phyloP scores from a whole-genome alignment of 2,888 invertebrate genomes.

The Trissoscelio sp. region DNA sequence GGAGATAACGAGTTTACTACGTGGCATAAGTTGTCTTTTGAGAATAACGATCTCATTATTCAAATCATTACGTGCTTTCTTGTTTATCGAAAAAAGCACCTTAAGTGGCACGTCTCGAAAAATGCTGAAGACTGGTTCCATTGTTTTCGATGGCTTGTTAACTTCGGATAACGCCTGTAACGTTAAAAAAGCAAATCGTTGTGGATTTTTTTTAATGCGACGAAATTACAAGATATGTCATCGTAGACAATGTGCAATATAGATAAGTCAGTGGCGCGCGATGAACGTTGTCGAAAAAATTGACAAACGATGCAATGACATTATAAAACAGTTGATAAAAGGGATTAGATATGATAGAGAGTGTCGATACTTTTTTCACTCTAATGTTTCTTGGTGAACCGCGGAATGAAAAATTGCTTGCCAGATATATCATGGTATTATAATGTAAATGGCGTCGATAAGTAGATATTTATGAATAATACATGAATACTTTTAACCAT shows the following conservation, averaged over 20 bases:
- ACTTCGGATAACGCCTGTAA: slow-evolving; percentile 70
- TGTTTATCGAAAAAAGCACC: slow-evolving; percentile 39
- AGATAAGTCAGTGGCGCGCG: slow-evolving; percentile 52
- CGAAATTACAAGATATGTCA: slow-evolving; percentile 44
- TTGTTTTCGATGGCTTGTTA: slow-evolving; percentile 14
- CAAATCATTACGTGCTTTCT: slow-evolving; percentile 37
- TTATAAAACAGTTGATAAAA: slow-evolving; percentile 80
- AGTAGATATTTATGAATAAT: slow-evolving; percentile 65
- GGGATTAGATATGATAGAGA: slow-evolving; percentile 61
- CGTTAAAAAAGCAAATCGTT: slow-evolving; percentile 66
- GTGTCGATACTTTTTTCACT: slow-evolving; percentile 63
- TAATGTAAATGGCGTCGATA: slow-evolving; percentile 60
- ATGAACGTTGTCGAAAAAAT: slow-evolving; percentile 68
- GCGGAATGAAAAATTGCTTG: slow-evolving; percentile 59
- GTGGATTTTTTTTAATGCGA: slow-evolving; percentile 34
- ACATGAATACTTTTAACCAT: slow-evolving; percentile 46
- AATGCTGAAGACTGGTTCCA: background rate
- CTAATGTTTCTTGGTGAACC: slow-evolving; percentile 56
- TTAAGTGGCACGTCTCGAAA: background rate
- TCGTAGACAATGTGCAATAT: slow-evolving; percentile 33
- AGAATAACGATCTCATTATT: slow-evolving; percentile 53
- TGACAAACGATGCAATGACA: slow-evolving; percentile 75
- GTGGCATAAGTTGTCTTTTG: background rate
- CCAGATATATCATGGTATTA: slow-evolving; percentile 49
- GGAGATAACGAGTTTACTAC: background rate